Evolutionary conservation across 92 coral and sea anemone species (phyloP).

Genomic region (Epizoanthus scotinus): DNA sequence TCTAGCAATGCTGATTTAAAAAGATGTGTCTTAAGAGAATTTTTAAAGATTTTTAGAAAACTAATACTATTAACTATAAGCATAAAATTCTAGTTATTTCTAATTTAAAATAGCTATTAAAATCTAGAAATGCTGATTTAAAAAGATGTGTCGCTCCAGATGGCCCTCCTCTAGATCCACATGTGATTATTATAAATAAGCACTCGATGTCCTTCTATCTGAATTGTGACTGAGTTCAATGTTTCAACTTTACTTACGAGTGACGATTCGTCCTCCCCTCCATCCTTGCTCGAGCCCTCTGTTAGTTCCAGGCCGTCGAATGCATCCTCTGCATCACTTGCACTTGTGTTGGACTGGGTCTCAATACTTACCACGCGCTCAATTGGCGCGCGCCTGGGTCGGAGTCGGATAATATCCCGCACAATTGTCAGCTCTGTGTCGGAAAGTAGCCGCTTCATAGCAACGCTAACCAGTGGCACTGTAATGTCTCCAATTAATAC

Average conservation of each 20-base stretch:
- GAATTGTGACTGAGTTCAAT: too few species aligned
- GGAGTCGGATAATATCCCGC: constrained; percentile 78
- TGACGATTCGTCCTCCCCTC: constrained; percentile 39
- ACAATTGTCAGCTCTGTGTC: constrained; percentile 92
- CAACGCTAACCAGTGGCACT: constrained; percentile 88
- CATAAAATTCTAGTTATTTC: too few species aligned
- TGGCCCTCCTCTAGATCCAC: too few species aligned
- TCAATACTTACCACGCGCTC: constrained; percentile 62
- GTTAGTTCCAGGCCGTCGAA: constrained; percentile 55
- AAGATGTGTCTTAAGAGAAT: too few species aligned
- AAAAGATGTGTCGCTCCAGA: too few species aligned
- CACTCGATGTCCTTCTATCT: too few species aligned
- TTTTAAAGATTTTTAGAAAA: too few species aligned
- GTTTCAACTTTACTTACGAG: constrained; percentile 1
- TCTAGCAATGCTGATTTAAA: too few species aligned
- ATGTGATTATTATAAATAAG: too few species aligned
- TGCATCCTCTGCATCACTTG: constrained; percentile 68
- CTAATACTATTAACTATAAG: too few species aligned
- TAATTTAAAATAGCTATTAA: too few species aligned
- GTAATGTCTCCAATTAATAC: constrained; percentile 80
- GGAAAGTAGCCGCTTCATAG: constrained; percentile 82
- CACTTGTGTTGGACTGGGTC: constrained; percentile 77
- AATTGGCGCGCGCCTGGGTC: constrained; percentile 62
- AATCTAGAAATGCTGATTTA: too few species aligned
- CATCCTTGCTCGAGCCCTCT: constrained; percentile 52